These are phyloP conservation scores for Halictus rubicundus DNA, from an alignment of 1,140 invertebrate genomes.

Conservation along the genomic window DNA sequence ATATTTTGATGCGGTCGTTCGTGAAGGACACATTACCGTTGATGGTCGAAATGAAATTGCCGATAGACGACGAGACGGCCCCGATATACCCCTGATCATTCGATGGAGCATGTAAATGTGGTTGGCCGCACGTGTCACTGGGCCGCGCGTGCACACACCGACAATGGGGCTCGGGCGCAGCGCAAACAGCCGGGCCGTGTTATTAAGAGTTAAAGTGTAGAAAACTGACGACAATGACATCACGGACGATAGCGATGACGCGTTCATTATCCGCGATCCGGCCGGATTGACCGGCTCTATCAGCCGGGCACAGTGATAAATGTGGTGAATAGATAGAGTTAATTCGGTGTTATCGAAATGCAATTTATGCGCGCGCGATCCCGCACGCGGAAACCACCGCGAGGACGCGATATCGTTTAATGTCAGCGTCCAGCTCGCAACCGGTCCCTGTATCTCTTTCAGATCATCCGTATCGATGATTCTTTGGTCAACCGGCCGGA, in stretches of 20 bases:
- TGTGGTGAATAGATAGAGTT: slow-evolving; percentile 61
- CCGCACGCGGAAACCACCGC: slow-evolving; percentile 25
- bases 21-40: background rate
- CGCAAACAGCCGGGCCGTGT: slow-evolving; percentile 36
- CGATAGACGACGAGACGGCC: background rate
- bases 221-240: slow-evolving; percentile 60
- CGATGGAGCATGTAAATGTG: slow-evolving; percentile 14
- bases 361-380: slow-evolving; percentile 60
- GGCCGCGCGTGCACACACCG: slow-evolving; percentile 11
- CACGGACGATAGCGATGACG: slow-evolving; percentile 48
- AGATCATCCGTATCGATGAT: slow-evolving; percentile 41
- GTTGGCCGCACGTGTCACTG: slow-evolving; percentile 26
- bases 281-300: slow-evolving; percentile 55
- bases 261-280: slow-evolving; percentile 60
- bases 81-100: slow-evolving; percentile 26
- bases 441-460: slow-evolving; percentile 28
- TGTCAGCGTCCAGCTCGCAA: slow-evolving; percentile 29
- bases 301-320: slow-evolving; percentile 59
- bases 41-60: background rate
- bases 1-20: slow-evolving; percentile 8
- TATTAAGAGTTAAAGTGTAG: slow-evolving; percentile 56
- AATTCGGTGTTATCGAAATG: slow-evolving; percentile 65
- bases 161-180: slow-evolving; percentile 22
- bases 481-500: slow-evolving; percentile 14
- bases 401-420: slow-evolving; percentile 57